Evolutionary conservation across 2,888 invertebrate genomes (phyloP), one percentile per base, ranked within the genome.

Genomic region (Acronicta alni): DNA sequence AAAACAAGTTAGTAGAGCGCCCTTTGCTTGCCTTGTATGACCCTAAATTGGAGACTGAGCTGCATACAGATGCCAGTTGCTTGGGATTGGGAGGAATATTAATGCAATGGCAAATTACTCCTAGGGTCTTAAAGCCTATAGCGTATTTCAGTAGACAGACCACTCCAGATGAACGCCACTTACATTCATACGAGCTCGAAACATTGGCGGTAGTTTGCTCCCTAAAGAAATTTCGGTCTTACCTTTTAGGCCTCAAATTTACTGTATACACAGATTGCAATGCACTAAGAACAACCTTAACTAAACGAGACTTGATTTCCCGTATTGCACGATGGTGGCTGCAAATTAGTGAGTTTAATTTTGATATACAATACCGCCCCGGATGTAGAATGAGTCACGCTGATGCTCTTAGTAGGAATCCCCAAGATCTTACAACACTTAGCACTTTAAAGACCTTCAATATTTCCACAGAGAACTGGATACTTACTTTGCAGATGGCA

Each of bases 1-100:
- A 45, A 16, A 38, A 30, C 10, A 30, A 23, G 2, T 23, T 46
- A 3, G 16, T 51, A 10, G 6, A n/a, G 2, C 7, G 51, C 30
- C 57, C 44, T 10, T 5, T 58, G 14, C n/a, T 58, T 4, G 52
- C 53, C 9, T 6, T 58, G 3, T 58, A 53, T 18, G 30, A 52
- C 14, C 43, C 46, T 0, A 10, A 41, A 0, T 12, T 42, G 2
- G 42, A 45, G 71, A 74, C 72, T 5, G 72, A 64, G 46, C 16
- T 78, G 14, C 70, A 72, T 52, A 65, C 67, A 1, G 75, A 77
- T 58, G 75, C 76, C 0, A 75, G 71, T 12, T 9, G 42, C 16
- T n/a, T 52, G 8, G 57, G 46, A 0, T 7, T 54, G 0, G 46
- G 54, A 2, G 45, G 54, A 1, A 46, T 46, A 3, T 0, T 54